Base-by-base conservation (phyloP, 2,888 invertebrate species). In the Eupithecia exiguata region DNA sequence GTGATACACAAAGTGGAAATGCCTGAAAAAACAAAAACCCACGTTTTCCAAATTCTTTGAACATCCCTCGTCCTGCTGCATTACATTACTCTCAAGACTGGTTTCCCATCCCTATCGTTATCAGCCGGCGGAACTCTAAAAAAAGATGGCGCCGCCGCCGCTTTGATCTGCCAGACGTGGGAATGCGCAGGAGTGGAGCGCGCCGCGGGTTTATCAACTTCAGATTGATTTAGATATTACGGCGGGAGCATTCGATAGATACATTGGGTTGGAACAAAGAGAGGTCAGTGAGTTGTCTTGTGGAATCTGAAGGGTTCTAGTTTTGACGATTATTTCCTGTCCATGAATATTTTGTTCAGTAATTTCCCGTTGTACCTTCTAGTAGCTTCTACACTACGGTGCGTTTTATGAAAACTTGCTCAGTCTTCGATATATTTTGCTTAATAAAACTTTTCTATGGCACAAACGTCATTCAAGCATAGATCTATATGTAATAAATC, bases 81-180 rank as follows among this genome's bases (percentile, higher is more conserved):
- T 21, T 21, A 58, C 36, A 40, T 63, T 16, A 65, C 49, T 7
- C 21, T 21, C 18, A 10, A 68, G 53, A 65, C 70, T 25, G 65
- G 40, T 30, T 65, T 74, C 79, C 75, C 77, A 75, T 72, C 78
- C 58, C 78, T 79, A 77, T 30, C 35, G 21, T 81, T 82, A 82
- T 82, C 82, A 77, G 71, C 58, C 79, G 76, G 73, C 77, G 81
- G 76, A 79, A 74, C 79, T 75, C 72, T 77, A 69, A 74, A 77
- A 79, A 80, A 79, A 79, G 75, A 74, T 79, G 84, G 84, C 84
- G 84, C 84, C 84, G 81, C 84, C 84, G 81, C 79, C 74, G 77
- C 82, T 83, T 83, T 84, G 82, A 82, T 80, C 78, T 78, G 79
- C 78, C 78, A 78, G 80, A 81, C 82, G 80, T 81, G 84, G 84